Evolutionary conservation across 2,797 vertebrate species (phyloP), one percentile per base, ranked within the genome.

Genomic region (Benthosema pterotum): DNA sequence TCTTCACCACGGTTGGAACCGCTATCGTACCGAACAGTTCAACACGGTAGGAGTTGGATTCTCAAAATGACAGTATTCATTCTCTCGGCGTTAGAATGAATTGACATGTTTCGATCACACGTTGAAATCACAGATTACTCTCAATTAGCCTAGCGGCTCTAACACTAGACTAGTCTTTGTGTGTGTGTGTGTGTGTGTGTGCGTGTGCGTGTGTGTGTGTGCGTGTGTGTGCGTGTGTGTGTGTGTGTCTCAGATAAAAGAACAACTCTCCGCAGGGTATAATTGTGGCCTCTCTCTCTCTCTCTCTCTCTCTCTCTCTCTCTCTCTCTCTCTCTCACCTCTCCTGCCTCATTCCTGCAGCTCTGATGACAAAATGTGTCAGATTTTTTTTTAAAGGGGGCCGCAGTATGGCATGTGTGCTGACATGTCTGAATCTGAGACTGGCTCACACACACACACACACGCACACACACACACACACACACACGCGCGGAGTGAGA

Each of bases 341-440:
- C 59, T 43, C 2, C 14, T 59, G 77, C 57, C 58, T 60, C 53
- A 18, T 84, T 78, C 85, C 77, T 58, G 73, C 73, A 58, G 64
- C 79, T 83, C 77, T 81, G 77, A 84, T 86, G 85, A 85, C 84
- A 83, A 86, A 85, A 82, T 62, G 71, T 83, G 82, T 86, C 83
- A 61, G 71, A 38, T 38, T 38, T 38, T 71, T 79, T 85, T 83
- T 63, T 69, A 75, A 87, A 80, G 71, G 77, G 72, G 68, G 69
- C 75, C 52, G 69, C 78, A 43, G 64, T 70, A 6, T 71, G 82
- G 69, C 85, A 76, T 82, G 86, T 82, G 86, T 71, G 56, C 86
- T 75, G 79, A 82, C 86, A 84, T 71, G 85, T 85, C 83, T 83
- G 77, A 80, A 88, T 88, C 79, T 58, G 69, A 87, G 73, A 77